Conservation (phyloP, 2,113 vertebrate species). For the Choloepus hoffmanni region DNA sequence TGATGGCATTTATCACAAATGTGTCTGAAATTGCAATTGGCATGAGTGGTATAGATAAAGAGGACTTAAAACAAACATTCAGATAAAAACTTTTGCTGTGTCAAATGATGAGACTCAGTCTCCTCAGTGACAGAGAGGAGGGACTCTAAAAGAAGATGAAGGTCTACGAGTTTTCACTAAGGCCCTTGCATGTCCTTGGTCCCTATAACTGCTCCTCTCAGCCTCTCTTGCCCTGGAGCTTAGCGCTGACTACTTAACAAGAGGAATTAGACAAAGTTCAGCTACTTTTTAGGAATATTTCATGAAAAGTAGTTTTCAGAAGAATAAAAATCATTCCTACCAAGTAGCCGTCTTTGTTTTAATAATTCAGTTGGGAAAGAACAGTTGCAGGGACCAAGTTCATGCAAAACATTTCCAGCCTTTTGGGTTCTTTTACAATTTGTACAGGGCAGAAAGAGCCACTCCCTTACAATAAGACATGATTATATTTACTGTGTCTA, state of each 20-base stretch:
- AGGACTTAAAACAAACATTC: neutral
- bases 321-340: neutral
- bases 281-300: neutral
- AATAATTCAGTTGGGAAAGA: neutral
- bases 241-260: neutral
- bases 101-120: neutral
- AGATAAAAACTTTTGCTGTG: neutral
- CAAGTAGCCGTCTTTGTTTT: neutral
- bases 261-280: neutral
- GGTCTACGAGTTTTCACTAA: neutral
- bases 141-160: neutral
- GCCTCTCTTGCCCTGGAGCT: neutral
- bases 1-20: neutral
- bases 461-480: neutral
- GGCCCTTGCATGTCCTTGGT: neutral
- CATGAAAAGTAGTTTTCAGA: neutral
- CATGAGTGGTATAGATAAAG: neutral
- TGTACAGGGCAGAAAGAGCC: neutral
- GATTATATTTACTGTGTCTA: neutral
- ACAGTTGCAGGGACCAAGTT: neutral
- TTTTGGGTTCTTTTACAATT: neutral
- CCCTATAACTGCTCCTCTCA: neutral
- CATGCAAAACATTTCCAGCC: neutral
- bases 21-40: neutral
- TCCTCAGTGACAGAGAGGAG: neutral